Evolutionary conservation across 1,140 invertebrate genomes (phyloP), one percentile per base, ranked within the genome.

Genomic region (Megathymus violae): DNA sequence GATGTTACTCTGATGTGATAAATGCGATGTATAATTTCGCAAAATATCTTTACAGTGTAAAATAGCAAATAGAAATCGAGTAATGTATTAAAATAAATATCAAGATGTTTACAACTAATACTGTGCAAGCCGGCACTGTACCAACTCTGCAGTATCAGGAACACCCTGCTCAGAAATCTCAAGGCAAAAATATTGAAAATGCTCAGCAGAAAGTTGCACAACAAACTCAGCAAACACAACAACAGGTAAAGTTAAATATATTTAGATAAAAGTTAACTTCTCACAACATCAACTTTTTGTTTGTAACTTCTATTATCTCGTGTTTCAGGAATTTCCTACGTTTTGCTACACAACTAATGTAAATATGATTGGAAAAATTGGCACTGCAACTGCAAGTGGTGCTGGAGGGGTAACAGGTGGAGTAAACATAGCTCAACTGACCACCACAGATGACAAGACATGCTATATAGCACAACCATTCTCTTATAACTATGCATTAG

Each of bases 401-500:
- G 78, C 88, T 27, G 89, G 91, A 22, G 88, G 89, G 38, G 91
- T 92, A 14, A 79, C 88, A 1, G 89, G 88, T 1, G 93, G 93
- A 17, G 94, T 94, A 0, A 94, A 94, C 75, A 92, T 94, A 78
- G 94, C 94, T 7, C 94, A 94, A 76, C 76, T 93, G 14, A 91
- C 91, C 0, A 91, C 88, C n/a, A 80, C 92, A 71, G 94, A 95
- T 80, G 94, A 94, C 69, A 94, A 94, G 76, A 94, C 93, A 17
- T 94, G 94, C 76, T 95, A 95, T 69, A 95, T 95, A 60, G 94
- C 94, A 16, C 94, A 95, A 74, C 94, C 94, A 3, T 94, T 95
- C 64, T 93, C 93, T 47, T 95, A 95, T 71, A 95, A 95, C 74
- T 95, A 95, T 84, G 94, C 92, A 1, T 78, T 93, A 31, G 93